Evolutionary conservation across 2,113 vertebrate species (phyloP).

Genomic region (Elgaria multicarinata): DNA sequence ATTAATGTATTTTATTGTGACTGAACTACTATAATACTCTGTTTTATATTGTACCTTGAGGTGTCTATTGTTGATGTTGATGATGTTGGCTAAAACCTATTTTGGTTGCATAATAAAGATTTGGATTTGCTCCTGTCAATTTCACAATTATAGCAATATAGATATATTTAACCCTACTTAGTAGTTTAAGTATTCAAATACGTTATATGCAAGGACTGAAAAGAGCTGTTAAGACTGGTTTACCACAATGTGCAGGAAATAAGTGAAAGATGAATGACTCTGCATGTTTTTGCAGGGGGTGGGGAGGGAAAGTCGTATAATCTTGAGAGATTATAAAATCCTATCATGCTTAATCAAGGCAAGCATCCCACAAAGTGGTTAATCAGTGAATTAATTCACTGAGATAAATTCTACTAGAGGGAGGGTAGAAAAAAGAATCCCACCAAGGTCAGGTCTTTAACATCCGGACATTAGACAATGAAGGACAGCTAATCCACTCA

Average conservation of each 20-base stretch:
- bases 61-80: no score
- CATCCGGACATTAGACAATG: slow-evolving; percentile 48
- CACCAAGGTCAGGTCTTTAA: not conserved
- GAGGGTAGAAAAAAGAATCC: not conserved
- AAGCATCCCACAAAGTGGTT: slow-evolving; percentile 25
- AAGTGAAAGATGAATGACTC: slow-evolving; percentile 40
- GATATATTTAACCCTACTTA: not conserved
- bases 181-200: slow-evolving; percentile 1
- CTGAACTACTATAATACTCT: no score
- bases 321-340: slow-evolving; percentile 30
- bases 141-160: slow-evolving; percentile 25
- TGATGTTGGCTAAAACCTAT: no score
- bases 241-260: slow-evolving; percentile 44
- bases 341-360: slow-evolving; percentile 35
- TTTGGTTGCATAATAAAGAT: no score
- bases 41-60: no score
- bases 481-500: slow-evolving; percentile 24
- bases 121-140: not conserved
- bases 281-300: not conserved
- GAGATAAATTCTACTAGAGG: slow-evolving; percentile 28
- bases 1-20: no score
- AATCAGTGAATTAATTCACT: slow-evolving; percentile 35
- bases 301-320: not conserved
- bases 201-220: not conserved
- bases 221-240: slow-evolving; percentile 27